Conservation (phyloP, 2,888 invertebrate genomes). For the Drosophila suboccidentalis region DNA sequence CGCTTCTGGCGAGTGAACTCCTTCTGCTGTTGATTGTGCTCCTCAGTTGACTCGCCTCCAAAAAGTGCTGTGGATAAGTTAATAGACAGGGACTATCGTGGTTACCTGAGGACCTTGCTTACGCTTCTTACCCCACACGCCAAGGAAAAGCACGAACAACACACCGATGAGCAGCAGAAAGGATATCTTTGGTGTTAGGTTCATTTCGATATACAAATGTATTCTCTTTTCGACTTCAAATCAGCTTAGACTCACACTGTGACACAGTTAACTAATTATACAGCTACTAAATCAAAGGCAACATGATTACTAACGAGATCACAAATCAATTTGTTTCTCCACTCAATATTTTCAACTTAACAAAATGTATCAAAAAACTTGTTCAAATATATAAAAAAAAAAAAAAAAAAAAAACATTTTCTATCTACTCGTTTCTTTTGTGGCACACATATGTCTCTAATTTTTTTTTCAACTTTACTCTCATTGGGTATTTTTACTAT, state of each 20-base stretch:
- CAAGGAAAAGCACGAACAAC: conserved; percentile 2
- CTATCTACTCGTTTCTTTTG: background rate
- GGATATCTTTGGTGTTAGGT: background rate
- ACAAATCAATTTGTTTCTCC: background rate
- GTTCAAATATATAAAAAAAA: too few relatives aligned
- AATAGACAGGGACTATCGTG: background rate
- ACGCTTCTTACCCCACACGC: conserved; percentile 10
- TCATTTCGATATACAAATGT: conserved; percentile 9
- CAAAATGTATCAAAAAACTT: too few relatives aligned
- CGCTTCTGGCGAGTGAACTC: background rate
- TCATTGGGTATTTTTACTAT: background rate
- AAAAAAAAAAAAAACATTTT: too few relatives aligned
- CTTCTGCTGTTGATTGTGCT: background rate
- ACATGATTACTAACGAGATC: background rate
- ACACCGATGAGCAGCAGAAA: conserved; percentile 1
- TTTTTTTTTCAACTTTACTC: background rate
- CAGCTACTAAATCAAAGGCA: background rate
- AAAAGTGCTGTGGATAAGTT: background rate
- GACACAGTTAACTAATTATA: background rate
- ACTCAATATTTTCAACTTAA: background rate
- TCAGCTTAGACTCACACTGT: background rate
- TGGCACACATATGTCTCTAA: too few relatives aligned
- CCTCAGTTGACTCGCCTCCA: background rate
- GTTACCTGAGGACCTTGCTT: background rate
- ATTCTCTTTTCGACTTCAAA: background rate